Percentiles rank a stretch among this genome's conserved stretches.
phyloP scores from a whole-genome alignment of 1,140 invertebrate species.

The Psilanteris sp. region DNA sequence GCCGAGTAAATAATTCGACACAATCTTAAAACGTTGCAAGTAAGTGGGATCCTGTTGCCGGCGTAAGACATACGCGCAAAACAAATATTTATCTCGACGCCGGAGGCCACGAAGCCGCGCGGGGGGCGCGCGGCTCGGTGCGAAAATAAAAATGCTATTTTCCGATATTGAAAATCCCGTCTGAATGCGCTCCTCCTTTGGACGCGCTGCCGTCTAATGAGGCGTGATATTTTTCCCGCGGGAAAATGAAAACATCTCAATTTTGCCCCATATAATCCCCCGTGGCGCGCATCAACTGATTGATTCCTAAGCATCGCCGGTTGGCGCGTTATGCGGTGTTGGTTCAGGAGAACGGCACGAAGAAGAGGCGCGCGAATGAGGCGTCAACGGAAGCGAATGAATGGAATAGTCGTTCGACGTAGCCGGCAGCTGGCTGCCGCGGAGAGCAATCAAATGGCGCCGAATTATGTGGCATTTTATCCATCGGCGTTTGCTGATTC shows the following conservation, averaged over 20 bases:
- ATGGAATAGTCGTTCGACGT: constrained; percentile 41
- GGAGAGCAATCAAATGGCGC: constrained; percentile 68
- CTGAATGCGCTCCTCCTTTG: constrained; percentile 8
- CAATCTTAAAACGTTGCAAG: no score
- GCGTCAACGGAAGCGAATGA: constrained; percentile 34
- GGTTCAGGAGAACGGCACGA: constrained; percentile 26
- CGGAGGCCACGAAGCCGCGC: no score
- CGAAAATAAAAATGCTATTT: constrained; percentile 14
- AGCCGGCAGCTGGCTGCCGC: constrained; percentile 57
- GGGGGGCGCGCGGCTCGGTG: not conserved
- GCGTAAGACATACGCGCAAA: no score
- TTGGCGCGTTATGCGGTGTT: constrained; percentile 24
- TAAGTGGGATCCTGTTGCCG: no score
- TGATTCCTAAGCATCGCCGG: constrained; percentile 38
- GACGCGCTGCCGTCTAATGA: constrained; percentile 25
- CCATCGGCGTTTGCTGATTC: constrained; percentile 67
- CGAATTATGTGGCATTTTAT: constrained; percentile 74
- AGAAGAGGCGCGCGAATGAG: constrained; percentile 25
- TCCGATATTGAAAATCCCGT: constrained; percentile 24
- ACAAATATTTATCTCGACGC: no score
- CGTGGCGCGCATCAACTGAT: constrained; percentile 38
- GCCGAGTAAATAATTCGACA: no score
- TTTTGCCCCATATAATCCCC: constrained; percentile 28
- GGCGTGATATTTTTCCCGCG: constrained; percentile 29
- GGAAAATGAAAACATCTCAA: constrained; percentile 50